These are phyloP conservation scores for Crepidodera aurea DNA, from an alignment of 2,888 invertebrate species.

Conservation along the genomic window DNA sequence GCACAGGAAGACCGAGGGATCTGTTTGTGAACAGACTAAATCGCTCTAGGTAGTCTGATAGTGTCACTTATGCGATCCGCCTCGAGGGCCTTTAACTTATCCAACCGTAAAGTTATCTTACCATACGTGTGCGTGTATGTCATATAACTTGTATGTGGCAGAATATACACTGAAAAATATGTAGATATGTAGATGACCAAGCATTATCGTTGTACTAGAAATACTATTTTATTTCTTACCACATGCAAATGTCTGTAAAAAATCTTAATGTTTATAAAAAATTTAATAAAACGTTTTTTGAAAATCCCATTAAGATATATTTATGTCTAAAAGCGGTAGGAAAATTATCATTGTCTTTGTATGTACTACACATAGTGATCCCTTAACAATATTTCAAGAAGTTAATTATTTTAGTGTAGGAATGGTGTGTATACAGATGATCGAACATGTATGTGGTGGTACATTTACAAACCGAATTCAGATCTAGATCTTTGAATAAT, in stretches of 20 bases:
- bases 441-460: constrained; percentile 56
- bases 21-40: constrained; percentile 38
- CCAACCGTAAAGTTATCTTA: constrained; percentile 51
- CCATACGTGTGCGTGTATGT: constrained; percentile 52
- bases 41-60: constrained; percentile 41
- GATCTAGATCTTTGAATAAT: constrained; percentile 60
- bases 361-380: too few relatives aligned
- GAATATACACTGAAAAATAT: constrained; percentile 13
- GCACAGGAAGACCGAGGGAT: constrained; percentile 32
- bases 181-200: not conserved
- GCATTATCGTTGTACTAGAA: not conserved
- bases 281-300: too few relatives aligned
- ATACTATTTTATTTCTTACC: not conserved
- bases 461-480: constrained; percentile 59
- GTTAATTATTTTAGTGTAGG: too few relatives aligned
- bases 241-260: too few relatives aligned
- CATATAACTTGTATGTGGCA: constrained; percentile 56
- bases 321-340: too few relatives aligned
- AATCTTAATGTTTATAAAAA: too few relatives aligned
- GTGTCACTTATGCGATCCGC: constrained; percentile 51
- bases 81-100: constrained; percentile 53
- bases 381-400: too few relatives aligned
- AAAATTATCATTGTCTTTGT: too few relatives aligned
- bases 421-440: not conserved
- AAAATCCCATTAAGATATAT: too few relatives aligned